Percentiles rank a stretch among this genome's conserved stretches.
Evolutionary conservation across 2,797 vertebrate species (phyloP).

Genomic region (Dendrocincla fuliginosa): DNA sequence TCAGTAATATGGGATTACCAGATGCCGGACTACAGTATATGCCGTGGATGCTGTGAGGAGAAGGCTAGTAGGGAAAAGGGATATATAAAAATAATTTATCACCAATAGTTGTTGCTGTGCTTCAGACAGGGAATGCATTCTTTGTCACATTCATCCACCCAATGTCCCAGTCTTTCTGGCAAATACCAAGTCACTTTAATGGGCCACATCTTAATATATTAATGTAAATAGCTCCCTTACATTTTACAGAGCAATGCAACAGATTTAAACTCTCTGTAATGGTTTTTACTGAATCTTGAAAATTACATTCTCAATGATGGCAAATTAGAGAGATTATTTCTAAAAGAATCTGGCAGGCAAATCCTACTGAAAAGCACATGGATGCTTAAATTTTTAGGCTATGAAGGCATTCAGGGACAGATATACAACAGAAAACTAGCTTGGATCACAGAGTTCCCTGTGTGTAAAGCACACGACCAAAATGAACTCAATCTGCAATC

Average conservation of each 20-base stretch:
- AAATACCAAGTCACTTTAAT: not conserved
- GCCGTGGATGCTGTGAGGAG: conserved; percentile 92
- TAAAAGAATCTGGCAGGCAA: not conserved
- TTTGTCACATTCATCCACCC: not conserved
- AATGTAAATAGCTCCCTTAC: not conserved
- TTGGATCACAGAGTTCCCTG: not conserved
- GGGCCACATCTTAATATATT: not conserved
- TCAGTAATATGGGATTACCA: conserved; percentile 95
- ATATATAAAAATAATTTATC: not conserved
- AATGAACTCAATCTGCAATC: not conserved
- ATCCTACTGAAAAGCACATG: not conserved
- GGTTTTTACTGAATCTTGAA: not conserved
- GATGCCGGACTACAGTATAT: conserved; percentile 97
- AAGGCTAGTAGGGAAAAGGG: conserved; percentile 79
- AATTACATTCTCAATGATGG: not conserved
- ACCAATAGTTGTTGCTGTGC: not conserved
- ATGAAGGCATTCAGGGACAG: not conserved
- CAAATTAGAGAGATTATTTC: not conserved
- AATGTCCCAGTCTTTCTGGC: not conserved
- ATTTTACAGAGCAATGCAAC: not conserved
- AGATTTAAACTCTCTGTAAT: not conserved
- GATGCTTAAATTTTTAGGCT: not conserved
- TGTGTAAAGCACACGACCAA: not conserved
- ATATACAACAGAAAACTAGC: not conserved
- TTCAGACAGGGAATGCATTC: not conserved